Evolutionary conservation across 2,888 invertebrate species (phyloP).

Genomic region (Augochlorella aurata): DNA sequence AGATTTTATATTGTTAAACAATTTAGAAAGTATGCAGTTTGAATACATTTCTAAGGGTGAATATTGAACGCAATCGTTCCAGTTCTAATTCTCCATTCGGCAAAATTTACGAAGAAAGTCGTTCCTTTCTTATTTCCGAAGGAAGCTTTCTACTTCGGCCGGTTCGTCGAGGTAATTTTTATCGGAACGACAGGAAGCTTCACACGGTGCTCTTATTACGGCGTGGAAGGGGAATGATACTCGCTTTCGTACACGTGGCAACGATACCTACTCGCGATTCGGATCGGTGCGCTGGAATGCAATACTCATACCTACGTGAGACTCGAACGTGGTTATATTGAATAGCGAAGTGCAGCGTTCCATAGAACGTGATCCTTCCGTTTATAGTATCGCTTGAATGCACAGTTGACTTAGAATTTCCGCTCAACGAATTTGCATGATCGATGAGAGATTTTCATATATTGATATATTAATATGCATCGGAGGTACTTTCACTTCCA

Average conservation of each 20-base stretch:
- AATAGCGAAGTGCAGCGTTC: constrained; percentile 1
- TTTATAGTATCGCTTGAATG: constrained; percentile 13
- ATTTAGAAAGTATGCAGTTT: neutral
- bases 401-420: neutral
- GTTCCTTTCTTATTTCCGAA: constrained; percentile 44
- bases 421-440: neutral
- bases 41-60: constrained; percentile 5
- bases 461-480: neutral
- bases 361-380: constrained; percentile 21
- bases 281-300: constrained; percentile 28
- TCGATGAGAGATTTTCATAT: constrained; percentile 6
- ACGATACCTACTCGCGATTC: constrained; percentile 45
- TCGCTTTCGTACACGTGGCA: constrained; percentile 42
- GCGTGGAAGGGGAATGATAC: constrained; percentile 47
- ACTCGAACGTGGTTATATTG: constrained; percentile 24
- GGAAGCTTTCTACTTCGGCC: constrained; percentile 16
- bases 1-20: neutral
- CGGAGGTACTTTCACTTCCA: neutral
- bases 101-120: constrained; percentile 42
- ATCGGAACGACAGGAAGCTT: constrained; percentile 56
- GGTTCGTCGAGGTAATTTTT: constrained; percentile 38
- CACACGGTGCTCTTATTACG: constrained; percentile 56
- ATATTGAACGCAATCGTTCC: constrained; percentile 31
- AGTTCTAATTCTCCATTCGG: constrained; percentile 32
- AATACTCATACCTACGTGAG: constrained; percentile 31